phyloP scores from a whole-genome alignment of 2,797 vertebrate genomes.

The Diglossa cyanea region DNA sequence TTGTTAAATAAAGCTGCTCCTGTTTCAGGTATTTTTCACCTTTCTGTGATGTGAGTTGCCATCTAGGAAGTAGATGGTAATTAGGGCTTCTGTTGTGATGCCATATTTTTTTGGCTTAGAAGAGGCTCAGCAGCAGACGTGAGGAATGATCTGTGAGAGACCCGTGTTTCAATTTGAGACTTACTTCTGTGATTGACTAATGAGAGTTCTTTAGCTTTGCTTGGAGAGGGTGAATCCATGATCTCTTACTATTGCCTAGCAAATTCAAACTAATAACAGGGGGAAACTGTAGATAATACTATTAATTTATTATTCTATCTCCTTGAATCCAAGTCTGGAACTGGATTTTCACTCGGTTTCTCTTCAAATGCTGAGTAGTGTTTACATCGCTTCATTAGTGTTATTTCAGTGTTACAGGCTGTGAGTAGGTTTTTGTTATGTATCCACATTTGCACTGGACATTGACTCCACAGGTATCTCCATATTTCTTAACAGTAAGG shows the following conservation, averaged over 20 bases:
- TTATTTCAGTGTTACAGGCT: not conserved
- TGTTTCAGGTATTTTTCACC: constrained; percentile 83
- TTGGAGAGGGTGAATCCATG: not conserved
- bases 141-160: not conserved
- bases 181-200: not conserved
- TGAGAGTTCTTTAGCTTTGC: not conserved
- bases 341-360: not conserved
- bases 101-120: not conserved
- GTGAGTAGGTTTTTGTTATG: not conserved
- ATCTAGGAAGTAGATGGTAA: not conserved
- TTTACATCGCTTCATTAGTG: not conserved
- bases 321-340: not conserved
- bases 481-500: not conserved
- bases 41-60: not conserved
- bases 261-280: not conserved
- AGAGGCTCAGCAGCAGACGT: not conserved
- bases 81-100: not conserved
- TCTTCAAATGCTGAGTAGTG: not conserved
- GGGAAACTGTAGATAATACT: not conserved
- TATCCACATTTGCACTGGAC: not conserved
- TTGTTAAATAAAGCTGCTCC: constrained; percentile 98
- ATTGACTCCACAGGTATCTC: not conserved
- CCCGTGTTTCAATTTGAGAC: not conserved
- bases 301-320: not conserved
- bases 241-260: not conserved